These are phyloP conservation scores for Pao palembangensis DNA, from an alignment of 2,113 vertebrate genomes.

Conservation along the genomic window DNA sequence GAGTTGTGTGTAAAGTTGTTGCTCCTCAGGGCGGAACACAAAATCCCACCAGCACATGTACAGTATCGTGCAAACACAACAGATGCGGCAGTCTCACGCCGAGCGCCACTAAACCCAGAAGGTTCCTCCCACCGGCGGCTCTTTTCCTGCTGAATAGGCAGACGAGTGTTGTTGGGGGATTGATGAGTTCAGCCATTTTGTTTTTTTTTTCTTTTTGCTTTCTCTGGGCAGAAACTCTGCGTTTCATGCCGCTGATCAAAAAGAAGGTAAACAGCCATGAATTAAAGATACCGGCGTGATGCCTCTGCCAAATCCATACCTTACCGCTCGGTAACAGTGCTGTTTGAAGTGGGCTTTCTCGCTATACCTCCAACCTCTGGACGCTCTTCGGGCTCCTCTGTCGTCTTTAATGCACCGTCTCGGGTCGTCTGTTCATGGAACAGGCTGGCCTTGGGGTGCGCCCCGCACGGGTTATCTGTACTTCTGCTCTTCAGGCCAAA, in stretches of 20 bases:
- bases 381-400: constrained; percentile 16
- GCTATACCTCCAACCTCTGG: constrained; percentile 11
- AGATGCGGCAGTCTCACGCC: constrained; percentile 10
- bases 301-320: constrained; percentile 53
- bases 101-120: constrained; percentile 30
- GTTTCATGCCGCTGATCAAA: constrained; percentile 72
- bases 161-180: constrained; percentile 42
- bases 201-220: constrained; percentile 24
- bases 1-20: constrained; percentile 2
- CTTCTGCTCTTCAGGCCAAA: too few species aligned
- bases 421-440: constrained; percentile 15
- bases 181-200: constrained; percentile 68
- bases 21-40: constrained; percentile 44
- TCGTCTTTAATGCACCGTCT: constrained; percentile 18
- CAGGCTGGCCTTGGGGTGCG: constrained; percentile 30
- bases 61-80: constrained; percentile 28
- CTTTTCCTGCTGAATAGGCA: constrained; percentile 49
- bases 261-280: constrained; percentile 66
- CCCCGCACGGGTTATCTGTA: background rate
- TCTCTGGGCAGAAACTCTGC: constrained; percentile 51
- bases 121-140: constrained; percentile 29
- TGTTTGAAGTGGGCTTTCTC: constrained; percentile 48
- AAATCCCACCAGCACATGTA: constrained; percentile 49
- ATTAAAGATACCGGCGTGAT: constrained; percentile 61
- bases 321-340: constrained; percentile 33